These are phyloP conservation scores for Notolabrus celidotus DNA, from an alignment of 2,797 vertebrate species.

Conservation along the genomic window DNA sequence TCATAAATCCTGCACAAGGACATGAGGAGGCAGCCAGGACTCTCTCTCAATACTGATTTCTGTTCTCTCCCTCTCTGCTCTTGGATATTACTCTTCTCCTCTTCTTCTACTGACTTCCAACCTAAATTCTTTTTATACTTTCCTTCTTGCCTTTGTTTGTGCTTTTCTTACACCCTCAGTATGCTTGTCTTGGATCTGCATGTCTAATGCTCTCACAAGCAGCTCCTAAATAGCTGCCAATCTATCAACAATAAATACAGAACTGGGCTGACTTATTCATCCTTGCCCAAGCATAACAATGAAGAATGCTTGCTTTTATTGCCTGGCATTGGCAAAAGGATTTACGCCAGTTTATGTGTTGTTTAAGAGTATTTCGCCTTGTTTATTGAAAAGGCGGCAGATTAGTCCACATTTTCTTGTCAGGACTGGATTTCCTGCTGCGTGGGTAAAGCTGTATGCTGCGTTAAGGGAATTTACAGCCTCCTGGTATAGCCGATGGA, in stretches of 20 bases:
- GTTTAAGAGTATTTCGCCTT: slow-evolving; percentile 59
- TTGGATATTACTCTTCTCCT: slow-evolving; percentile 56
- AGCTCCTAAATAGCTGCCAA: slow-evolving; percentile 52
- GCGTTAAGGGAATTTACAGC: slow-evolving; percentile 70
- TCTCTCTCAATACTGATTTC: slow-evolving; percentile 68
- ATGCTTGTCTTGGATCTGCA: slow-evolving; percentile 33
- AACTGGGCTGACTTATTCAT: slow-evolving; percentile 53
- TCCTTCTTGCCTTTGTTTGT: slow-evolving; percentile 44
- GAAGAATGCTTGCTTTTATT: slow-evolving; percentile 50
- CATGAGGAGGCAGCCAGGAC: slow-evolving; percentile 66
- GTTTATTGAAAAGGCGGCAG: slow-evolving; percentile 69
- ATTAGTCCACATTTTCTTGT: slow-evolving; percentile 73
- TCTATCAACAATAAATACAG: slow-evolving; percentile 58
- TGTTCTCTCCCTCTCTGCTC: slow-evolving; percentile 43
- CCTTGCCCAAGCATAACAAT: slow-evolving; percentile 47
- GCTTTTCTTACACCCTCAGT: slow-evolving; percentile 44
- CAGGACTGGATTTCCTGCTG: slow-evolving; percentile 64
- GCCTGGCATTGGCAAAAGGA: slow-evolving; percentile 48
- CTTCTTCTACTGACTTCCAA: slow-evolving; percentile 39
- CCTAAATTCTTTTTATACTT: slow-evolving; percentile 40
- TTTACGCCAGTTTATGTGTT: slow-evolving; percentile 66
- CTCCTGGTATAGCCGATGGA: slow-evolving; percentile 51
- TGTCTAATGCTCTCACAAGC: slow-evolving; percentile 32
- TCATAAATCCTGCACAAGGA: slow-evolving; percentile 84
- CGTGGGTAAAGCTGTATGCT: slow-evolving; percentile 50